Base-by-base conservation (phyloP, 2,888 invertebrate species). In the Tolmerus cingulatus region DNA sequence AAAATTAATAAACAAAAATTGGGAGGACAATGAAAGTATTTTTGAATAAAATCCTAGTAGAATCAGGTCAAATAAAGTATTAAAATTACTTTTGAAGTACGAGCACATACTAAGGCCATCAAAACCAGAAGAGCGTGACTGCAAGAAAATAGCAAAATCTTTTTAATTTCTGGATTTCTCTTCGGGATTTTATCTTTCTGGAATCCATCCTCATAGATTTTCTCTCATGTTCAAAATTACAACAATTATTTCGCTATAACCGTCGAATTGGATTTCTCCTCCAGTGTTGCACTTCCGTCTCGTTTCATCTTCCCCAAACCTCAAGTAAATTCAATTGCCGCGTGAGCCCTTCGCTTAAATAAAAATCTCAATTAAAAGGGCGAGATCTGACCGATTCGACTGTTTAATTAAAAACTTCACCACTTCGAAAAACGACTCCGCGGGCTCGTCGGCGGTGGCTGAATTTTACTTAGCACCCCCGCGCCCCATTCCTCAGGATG, bases 361-460 rank as follows among this genome's bases (percentile, higher is more conserved):
- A 66, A 66, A 66, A 66, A 66, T 66, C 66, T 66, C 66, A 66
- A 66, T 66, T 66, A 66, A 66, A 66, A 66, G 66, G 66, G 66
- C 66, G 66, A 78, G 43, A 51, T 79, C 27, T 79, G 51, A 79
- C 79, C 30, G 79, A 79, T 79, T 51, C 27, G 51, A 51, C 30
- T 79, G 27, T 79, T 79, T 79, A 79, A 79, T 79, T 79, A 79
- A 79, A 79, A 79, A 79, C 30, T 79, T 79, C 79, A 55, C 51
- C 79, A 51, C 79, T 79, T 79, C 16, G 8, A 79, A 51, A 79
- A 79, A 79, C 79, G 79, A 40, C 51, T 79, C 27, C 79, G n/a
- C 16, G 7, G 30, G 40, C 79, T 79, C 55, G 51, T 27, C 79
- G 27, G 16, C 16, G 27, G 27, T 7, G 27, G 27, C 9, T 78